Conservation (phyloP, 2,888 invertebrate genomes). For the Hypolimnas misippus region DNA sequence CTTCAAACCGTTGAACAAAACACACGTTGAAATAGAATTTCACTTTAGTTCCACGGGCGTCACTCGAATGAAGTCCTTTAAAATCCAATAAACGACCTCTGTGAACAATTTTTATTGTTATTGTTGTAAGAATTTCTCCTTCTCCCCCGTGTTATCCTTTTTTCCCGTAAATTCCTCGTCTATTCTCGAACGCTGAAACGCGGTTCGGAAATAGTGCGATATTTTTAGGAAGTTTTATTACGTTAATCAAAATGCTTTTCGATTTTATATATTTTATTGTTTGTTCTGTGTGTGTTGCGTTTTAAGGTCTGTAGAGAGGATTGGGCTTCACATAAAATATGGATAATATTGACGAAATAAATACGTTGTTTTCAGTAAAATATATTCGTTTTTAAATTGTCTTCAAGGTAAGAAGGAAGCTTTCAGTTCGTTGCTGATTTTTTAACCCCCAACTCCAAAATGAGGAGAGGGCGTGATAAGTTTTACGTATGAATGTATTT, state of each 20-base stretch:
- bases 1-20: neutral
- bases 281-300: too few species aligned
- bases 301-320: too few species aligned
- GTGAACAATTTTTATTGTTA: conserved; percentile 1
- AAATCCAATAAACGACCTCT: conserved; percentile 1
- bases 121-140: conserved; percentile 3
- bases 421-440: too few species aligned
- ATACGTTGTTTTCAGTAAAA: too few species aligned
- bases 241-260: conserved; percentile 4
- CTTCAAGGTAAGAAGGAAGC: too few species aligned
- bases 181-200: neutral
- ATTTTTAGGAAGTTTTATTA: neutral
- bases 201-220: neutral
- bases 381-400: too few species aligned
- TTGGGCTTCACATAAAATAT: too few species aligned
- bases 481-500: too few species aligned
- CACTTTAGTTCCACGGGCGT: neutral
- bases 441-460: too few species aligned
- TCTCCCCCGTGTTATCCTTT: neutral
- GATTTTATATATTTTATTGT: conserved; percentile 2
- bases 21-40: neutral
- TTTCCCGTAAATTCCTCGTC: neutral
- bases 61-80: neutral
- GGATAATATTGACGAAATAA: too few species aligned
- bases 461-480: too few species aligned